These are phyloP conservation scores for Phrynocephalus forsythii DNA, from an alignment of 2,797 vertebrate genomes.

Conservation along the genomic window DNA sequence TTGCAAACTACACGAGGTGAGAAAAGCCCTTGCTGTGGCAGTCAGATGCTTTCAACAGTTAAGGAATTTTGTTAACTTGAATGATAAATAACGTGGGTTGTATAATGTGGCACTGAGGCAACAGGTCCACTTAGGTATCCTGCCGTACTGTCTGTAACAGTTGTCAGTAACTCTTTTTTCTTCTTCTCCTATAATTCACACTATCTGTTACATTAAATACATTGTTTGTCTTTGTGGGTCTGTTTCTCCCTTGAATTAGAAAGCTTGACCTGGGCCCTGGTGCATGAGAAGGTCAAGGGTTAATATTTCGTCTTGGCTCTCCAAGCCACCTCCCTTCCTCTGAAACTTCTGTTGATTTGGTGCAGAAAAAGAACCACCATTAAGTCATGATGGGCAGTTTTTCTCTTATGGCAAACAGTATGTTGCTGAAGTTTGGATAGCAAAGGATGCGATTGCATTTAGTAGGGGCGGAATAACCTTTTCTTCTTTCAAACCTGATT, in stretches of 20 bases:
- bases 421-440: too few relatives aligned
- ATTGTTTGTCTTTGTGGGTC: neutral
- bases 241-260: neutral
- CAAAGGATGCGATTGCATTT: neutral
- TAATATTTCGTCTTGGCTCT: neutral
- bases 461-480: too few relatives aligned
- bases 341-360: neutral
- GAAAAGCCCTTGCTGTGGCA: too few relatives aligned
- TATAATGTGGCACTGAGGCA: too few relatives aligned
- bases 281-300: neutral
- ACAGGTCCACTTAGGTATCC: too few relatives aligned
- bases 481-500: too few relatives aligned
- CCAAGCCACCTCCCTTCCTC: neutral
- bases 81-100: too few relatives aligned
- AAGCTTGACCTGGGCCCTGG: neutral
- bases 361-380: neutral
- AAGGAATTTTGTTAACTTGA: too few relatives aligned
- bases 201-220: neutral
- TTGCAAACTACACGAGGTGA: too few relatives aligned
- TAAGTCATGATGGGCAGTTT: neutral
- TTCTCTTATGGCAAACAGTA: neutral
- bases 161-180: neutral
- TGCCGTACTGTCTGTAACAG: neutral
- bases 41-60: too few relatives aligned
- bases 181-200: neutral